These are phyloP conservation scores for Chaenodraco wilsoni DNA, from an alignment of 2,797 vertebrate species.

Conservation along the genomic window DNA sequence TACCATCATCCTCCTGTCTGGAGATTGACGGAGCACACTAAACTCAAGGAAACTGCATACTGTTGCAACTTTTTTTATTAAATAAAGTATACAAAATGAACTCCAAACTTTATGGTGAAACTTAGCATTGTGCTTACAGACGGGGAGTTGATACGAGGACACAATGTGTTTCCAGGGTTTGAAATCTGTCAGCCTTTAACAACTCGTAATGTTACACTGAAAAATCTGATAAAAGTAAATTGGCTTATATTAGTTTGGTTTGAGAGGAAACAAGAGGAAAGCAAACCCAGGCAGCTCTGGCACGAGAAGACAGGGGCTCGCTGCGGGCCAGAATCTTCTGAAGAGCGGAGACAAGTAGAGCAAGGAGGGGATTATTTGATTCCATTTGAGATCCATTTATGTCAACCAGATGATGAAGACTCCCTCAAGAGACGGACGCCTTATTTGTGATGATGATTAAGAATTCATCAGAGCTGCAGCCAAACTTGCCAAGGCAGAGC, in stretches of 20 bases:
- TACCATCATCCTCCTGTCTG: slow-evolving; percentile 32
- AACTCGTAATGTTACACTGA: slow-evolving; percentile 55
- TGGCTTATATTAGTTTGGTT: slow-evolving; percentile 70
- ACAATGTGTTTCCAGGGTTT: slow-evolving; percentile 42
- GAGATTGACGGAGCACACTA: slow-evolving; percentile 29
- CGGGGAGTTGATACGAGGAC: slow-evolving; percentile 27
- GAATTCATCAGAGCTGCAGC: slow-evolving; percentile 71
- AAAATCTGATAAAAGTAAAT: slow-evolving; percentile 71
- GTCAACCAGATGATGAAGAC: slow-evolving; percentile 80
- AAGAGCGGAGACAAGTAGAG: slow-evolving; percentile 44
- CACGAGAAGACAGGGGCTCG: slow-evolving; percentile 65
- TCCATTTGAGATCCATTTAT: slow-evolving; percentile 73
- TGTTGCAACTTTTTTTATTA: slow-evolving; percentile 18
- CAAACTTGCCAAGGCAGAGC: slow-evolving; percentile 60
- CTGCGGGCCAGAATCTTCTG: slow-evolving; percentile 63
- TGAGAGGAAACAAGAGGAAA: slow-evolving; percentile 72
- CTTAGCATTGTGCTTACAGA: slow-evolving; percentile 34
- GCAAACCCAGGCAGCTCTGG: slow-evolving; percentile 75
- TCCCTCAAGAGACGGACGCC: slow-evolving; percentile 69
- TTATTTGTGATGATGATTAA: slow-evolving; percentile 78
- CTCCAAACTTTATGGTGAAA: slow-evolving; percentile 28
- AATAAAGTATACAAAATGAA: slow-evolving; percentile 39
- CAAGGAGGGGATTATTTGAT: slow-evolving; percentile 70
- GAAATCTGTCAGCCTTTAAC: slow-evolving; percentile 45
- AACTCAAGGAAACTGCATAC: slow-evolving; percentile 33